Percentiles rank a stretch among this genome's conserved stretches.
These are phyloP conservation scores for Lepidurus apus DNA, from an alignment of 1,140 invertebrate species.

Conservation along the genomic window DNA sequence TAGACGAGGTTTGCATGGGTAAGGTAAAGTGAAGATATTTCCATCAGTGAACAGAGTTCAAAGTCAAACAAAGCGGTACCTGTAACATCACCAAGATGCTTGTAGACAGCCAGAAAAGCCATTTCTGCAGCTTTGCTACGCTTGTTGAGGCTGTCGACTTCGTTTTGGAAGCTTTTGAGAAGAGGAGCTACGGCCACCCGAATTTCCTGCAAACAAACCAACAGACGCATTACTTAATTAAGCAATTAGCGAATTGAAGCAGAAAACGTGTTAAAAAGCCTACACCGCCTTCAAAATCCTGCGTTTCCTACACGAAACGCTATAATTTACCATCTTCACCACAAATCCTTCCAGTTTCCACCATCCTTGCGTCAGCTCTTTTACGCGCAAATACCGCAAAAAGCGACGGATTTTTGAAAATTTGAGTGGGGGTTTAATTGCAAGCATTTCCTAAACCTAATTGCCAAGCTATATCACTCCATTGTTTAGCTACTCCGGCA, in stretches of 20 bases:
- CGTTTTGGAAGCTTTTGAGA: slow-evolving; percentile 53
- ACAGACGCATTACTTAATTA: slow-evolving; percentile 27
- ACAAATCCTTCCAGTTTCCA: background rate
- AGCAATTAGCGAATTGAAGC: background rate
- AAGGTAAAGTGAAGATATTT: background rate
- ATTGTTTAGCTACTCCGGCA: too few relatives aligned
- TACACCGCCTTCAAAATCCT: background rate
- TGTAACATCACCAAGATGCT: slow-evolving; percentile 51
- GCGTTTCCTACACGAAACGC: background rate
- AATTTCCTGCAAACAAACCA: slow-evolving; percentile 46
- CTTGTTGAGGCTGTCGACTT: slow-evolving; percentile 52
- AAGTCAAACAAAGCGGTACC: slow-evolving; percentile 41
- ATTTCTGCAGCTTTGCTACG: slow-evolving; percentile 53
- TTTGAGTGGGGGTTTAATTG: too few relatives aligned
- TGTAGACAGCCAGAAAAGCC: slow-evolving; percentile 52
- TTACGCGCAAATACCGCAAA: background rate
- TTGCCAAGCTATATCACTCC: too few relatives aligned
- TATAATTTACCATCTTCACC: background rate
- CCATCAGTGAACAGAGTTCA: background rate
- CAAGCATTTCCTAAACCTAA: too few relatives aligned
- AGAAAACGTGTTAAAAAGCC: background rate
- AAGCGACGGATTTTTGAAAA: too few relatives aligned
- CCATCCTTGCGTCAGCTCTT: background rate
- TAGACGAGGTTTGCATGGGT: background rate
- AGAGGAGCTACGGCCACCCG: slow-evolving; percentile 50